Percentiles rank a stretch among this genome's conserved stretches.
phyloP scores from a whole-genome alignment of 2,797 vertebrate species.

The Antennarius maculatus region DNA sequence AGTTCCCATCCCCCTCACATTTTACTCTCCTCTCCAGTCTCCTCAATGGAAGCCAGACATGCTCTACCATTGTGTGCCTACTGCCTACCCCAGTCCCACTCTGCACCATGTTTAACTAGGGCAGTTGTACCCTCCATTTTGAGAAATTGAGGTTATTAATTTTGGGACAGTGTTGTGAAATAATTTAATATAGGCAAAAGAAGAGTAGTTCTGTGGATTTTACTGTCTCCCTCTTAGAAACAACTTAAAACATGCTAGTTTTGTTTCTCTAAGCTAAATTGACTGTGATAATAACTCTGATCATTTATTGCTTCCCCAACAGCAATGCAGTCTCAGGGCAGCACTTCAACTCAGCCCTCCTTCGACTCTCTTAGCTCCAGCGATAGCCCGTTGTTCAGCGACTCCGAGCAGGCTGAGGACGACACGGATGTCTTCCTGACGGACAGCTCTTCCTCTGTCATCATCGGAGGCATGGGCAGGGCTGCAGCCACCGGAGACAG shows the following conservation, averaged over 20 bases:
- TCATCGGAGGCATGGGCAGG: conserved; percentile 23
- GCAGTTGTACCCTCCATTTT: conserved; percentile 75
- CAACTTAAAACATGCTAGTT: conserved; percentile 20
- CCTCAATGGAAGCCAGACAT: conserved; percentile 79
- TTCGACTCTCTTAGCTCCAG: conserved; percentile 80
- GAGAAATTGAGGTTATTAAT: conserved; percentile 62
- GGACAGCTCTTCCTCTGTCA: conserved; percentile 58
- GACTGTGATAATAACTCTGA: conserved; percentile 12
- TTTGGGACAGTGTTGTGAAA: conserved; percentile 32
- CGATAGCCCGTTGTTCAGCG: conserved; percentile 79
- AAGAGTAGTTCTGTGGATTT: conserved; percentile 10
- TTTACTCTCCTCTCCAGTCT: conserved; percentile 70
- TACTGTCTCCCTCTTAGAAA: neutral
- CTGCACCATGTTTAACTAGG: conserved; percentile 75
- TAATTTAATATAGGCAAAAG: conserved; percentile 15
- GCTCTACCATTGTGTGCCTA: conserved; percentile 73
- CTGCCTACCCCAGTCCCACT: conserved; percentile 68
- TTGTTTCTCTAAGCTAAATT: conserved; percentile 10
- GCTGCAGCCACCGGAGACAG: conserved; percentile 6
- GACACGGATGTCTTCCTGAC: conserved; percentile 82
- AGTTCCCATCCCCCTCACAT: conserved; percentile 77
- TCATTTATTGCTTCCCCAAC: conserved; percentile 15
- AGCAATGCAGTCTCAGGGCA: conserved; percentile 84
- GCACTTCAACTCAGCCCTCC: conserved; percentile 79
- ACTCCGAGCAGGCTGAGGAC: conserved; percentile 78